phyloP scores from a whole-genome alignment of 2,113 vertebrate genomes.

The Ptilonorhynchus violaceus region DNA sequence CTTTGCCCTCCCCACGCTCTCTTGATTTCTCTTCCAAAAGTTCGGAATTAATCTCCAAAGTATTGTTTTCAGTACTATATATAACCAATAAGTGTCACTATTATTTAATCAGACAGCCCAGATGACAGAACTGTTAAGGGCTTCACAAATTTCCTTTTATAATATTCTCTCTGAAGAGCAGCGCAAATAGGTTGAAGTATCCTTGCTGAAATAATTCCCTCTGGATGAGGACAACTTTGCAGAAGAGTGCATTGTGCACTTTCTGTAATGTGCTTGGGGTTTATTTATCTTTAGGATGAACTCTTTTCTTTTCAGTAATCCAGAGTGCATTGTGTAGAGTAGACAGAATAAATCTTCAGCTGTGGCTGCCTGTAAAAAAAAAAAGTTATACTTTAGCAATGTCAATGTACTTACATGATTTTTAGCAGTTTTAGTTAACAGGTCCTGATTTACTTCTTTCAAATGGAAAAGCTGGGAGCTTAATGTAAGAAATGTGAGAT shows the following conservation, averaged over 20 bases:
- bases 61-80: neutral
- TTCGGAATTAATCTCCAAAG: neutral
- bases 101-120: neutral
- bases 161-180: neutral
- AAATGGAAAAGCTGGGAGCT: neutral
- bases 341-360: neutral
- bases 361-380: neutral
- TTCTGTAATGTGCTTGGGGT: too few species aligned
- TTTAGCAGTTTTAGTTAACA: neutral
- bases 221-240: neutral
- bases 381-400: neutral
- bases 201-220: neutral
- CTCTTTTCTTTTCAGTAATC: too few species aligned
- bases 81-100: neutral
- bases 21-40: neutral
- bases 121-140: neutral
- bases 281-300: too few species aligned
- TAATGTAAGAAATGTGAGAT: neutral
- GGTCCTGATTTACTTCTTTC: neutral
- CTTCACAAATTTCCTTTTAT: neutral
- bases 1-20: neutral
- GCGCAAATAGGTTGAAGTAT: neutral
- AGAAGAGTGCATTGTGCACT: neutral
- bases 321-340: neutral
- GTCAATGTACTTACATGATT: neutral